Conservation (phyloP, 1,140 invertebrate genomes). For the Pseudomyrmex sp. region DNA sequence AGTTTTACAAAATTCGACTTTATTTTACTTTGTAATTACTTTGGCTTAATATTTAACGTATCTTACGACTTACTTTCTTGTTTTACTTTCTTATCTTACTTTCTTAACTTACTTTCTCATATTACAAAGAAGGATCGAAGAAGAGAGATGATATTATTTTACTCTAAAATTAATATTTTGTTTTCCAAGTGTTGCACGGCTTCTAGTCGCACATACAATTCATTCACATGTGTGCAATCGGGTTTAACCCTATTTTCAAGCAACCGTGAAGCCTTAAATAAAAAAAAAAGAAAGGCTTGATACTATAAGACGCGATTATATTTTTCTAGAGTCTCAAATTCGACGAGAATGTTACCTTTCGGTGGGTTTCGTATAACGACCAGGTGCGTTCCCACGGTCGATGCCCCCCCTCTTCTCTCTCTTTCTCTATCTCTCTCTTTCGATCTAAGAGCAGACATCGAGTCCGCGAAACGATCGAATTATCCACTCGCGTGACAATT, state of each 20-base stretch:
- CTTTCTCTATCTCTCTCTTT: background rate
- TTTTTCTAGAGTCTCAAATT: background rate
- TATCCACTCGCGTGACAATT: conserved; percentile 29
- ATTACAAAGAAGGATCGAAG: too few relatives aligned
- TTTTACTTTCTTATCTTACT: too few relatives aligned
- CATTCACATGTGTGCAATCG: background rate
- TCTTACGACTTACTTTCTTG: too few relatives aligned
- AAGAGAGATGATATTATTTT: background rate
- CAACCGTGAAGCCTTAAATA: conserved; percentile 14
- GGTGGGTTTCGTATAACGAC: background rate
- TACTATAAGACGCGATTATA: background rate
- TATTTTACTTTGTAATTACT: too few relatives aligned
- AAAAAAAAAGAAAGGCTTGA: background rate
- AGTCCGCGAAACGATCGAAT: background rate
- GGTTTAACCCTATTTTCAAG: conserved; percentile 11
- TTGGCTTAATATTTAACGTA: too few relatives aligned
- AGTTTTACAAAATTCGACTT: too few relatives aligned
- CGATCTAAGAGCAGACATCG: conserved; percentile 2
- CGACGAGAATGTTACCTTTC: background rate
- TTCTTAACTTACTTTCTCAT: too few relatives aligned
- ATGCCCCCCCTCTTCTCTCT: background rate
- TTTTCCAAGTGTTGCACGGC: background rate
- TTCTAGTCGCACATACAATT: background rate
- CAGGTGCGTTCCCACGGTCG: conserved; percentile 45
- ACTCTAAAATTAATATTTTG: background rate